phyloP scores from a whole-genome alignment of 2,888 invertebrate species.

The Sarcophaga caerulescens region DNA sequence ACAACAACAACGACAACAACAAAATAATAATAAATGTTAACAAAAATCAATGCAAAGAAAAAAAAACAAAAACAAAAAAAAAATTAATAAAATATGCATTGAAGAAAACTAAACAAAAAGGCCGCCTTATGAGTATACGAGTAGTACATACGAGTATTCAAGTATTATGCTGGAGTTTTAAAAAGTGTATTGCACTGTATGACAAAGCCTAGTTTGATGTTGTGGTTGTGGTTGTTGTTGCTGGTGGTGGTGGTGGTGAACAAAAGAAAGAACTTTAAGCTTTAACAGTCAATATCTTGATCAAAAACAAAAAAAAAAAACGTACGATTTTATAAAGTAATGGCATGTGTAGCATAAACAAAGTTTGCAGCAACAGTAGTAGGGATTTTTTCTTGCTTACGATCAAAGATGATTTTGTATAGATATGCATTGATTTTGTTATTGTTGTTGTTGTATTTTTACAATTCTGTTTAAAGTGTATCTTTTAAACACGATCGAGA shows the following conservation, averaged over 20 bases:
- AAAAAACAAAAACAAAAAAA: slow-evolving; percentile 14
- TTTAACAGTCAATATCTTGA: slow-evolving; percentile 62
- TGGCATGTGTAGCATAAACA: slow-evolving; percentile 42
- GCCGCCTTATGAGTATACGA: slow-evolving; percentile 45
- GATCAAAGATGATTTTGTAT: slow-evolving; percentile 14
- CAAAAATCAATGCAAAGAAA: slow-evolving; percentile 32
- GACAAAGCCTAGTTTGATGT: neutral
- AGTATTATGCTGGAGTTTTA: neutral
- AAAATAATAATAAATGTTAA: slow-evolving; percentile 53
- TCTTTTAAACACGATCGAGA: slow-evolving; percentile 66
- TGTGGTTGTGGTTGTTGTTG: neutral
- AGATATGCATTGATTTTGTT: slow-evolving; percentile 27
- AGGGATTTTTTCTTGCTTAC: neutral
- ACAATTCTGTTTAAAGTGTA: slow-evolving; percentile 60
- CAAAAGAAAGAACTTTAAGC: slow-evolving; percentile 47
- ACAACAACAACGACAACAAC: slow-evolving; percentile 20
- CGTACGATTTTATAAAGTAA: neutral
- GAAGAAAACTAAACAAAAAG: slow-evolving; percentile 30
- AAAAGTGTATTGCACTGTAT: neutral
- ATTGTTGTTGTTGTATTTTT: slow-evolving; percentile 19
- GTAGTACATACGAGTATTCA: neutral
- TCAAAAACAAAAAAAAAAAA: slow-evolving; percentile 29
- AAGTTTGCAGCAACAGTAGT: slow-evolving; percentile 19
- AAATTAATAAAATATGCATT: slow-evolving; percentile 58
- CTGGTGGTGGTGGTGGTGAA: neutral